Evolutionary conservation across 2,797 vertebrate genomes (phyloP).

Genomic region (Galago senegalensis): DNA sequence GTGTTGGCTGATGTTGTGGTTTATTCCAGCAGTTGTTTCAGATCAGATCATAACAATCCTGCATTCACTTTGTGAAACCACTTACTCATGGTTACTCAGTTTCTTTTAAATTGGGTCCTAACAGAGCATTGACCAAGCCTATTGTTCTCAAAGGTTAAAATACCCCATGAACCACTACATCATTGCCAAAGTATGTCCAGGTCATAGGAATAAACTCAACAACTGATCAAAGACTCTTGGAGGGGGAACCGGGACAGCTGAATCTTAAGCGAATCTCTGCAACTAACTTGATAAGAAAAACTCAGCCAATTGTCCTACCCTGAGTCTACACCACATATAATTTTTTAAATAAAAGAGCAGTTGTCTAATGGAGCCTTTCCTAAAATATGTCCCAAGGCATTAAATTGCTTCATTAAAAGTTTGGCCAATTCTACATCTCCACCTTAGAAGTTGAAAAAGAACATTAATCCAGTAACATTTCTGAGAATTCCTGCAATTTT

Average conservation of each 20-base stretch:
- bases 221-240: neutral
- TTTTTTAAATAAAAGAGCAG: slow-evolving; percentile 8
- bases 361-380: slow-evolving; percentile 33
- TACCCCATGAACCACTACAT: slow-evolving; percentile 55
- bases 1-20: slow-evolving; percentile 58
- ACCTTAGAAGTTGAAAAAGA: neutral
- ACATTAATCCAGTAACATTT: slow-evolving; percentile 16
- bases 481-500: slow-evolving; percentile 57
- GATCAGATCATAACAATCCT: slow-evolving; percentile 72
- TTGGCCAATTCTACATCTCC: neutral
- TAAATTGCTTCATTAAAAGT: slow-evolving; percentile 17
- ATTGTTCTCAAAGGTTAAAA: slow-evolving; percentile 81
- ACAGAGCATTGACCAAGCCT: slow-evolving; percentile 69
- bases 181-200: slow-evolving; percentile 64
- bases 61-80: slow-evolving; percentile 74
- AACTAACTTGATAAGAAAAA: slow-evolving; percentile 53
- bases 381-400: slow-evolving; percentile 46
- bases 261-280: slow-evolving; percentile 55
- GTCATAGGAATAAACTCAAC: slow-evolving; percentile 64
- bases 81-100: slow-evolving; percentile 78
- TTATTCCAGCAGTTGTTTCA: slow-evolving; percentile 55
- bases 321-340: neutral
- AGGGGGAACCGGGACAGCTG: neutral
- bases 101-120: slow-evolving; percentile 22
- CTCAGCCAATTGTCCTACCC: neutral